Percentiles rank a stretch among this genome's conserved stretches.
These are phyloP conservation scores for Mamestra configurata DNA, from an alignment of 1,140 invertebrate genomes.

Conservation along the genomic window DNA sequence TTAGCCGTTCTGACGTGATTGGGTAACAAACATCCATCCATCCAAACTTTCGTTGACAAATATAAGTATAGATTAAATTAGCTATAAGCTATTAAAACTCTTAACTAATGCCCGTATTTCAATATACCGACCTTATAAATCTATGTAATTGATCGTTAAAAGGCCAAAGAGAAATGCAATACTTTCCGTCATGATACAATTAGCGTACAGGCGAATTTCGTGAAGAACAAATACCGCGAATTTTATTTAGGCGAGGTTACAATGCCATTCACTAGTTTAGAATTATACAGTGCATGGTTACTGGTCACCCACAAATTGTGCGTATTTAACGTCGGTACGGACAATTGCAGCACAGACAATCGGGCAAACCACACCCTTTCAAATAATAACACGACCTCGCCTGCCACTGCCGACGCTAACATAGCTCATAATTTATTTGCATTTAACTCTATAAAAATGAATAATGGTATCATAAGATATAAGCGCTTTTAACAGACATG, in stretches of 20 bases:
- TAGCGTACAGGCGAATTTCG: slow-evolving; percentile 7
- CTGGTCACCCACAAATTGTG: slow-evolving; percentile 31
- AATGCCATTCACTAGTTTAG: slow-evolving; percentile 46
- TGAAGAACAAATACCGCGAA: slow-evolving; percentile 28
- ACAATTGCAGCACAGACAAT: slow-evolving; percentile 47
- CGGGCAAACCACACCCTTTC: slow-evolving; percentile 62
- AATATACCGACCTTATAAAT: not conserved
- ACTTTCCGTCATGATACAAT: slow-evolving; percentile 25
- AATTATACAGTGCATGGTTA: slow-evolving; percentile 37
- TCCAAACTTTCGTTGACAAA: too few relatives aligned
- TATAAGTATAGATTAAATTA: too few relatives aligned
- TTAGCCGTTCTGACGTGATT: too few relatives aligned
- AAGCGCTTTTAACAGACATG: not conserved
- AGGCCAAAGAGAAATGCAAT: slow-evolving; percentile 28
- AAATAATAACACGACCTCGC: slow-evolving; percentile 63
- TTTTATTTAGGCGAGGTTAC: slow-evolving; percentile 26
- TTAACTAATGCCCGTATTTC: not conserved
- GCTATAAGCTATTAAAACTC: too few relatives aligned
- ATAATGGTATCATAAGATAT: slow-evolving; percentile 10
- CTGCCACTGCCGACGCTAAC: slow-evolving; percentile 10
- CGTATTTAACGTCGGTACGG: slow-evolving; percentile 35
- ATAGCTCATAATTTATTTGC: not conserved
- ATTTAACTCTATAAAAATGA: slow-evolving; percentile 13
- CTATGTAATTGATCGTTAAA: slow-evolving; percentile 16
- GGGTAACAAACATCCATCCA: too few relatives aligned